Percentiles rank a stretch among this genome's conserved stretches.
Evolutionary conservation across 2,113 vertebrate species (phyloP).

Genomic region (Guaruba guarouba): DNA sequence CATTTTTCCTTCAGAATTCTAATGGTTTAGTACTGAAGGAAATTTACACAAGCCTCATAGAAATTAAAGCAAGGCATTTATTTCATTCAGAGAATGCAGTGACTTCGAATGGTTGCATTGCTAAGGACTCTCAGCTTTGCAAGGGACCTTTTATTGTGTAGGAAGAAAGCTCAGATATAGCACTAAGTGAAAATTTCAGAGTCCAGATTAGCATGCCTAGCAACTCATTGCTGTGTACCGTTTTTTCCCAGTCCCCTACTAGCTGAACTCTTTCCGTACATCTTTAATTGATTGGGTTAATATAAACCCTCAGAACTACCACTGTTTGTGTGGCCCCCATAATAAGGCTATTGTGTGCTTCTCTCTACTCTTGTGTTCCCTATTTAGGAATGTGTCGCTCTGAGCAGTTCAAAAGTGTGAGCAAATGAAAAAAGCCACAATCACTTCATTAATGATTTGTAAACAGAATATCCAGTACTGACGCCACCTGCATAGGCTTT

Average conservation of each 20-base stretch:
- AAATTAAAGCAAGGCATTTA: slow-evolving; percentile 76
- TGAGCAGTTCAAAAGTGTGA: slow-evolving; percentile 72
- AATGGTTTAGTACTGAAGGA: slow-evolving; percentile 62
- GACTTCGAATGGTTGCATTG: slow-evolving; percentile 68
- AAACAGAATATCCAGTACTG: slow-evolving; percentile 68
- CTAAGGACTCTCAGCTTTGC: slow-evolving; percentile 69
- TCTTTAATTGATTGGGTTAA: slow-evolving; percentile 79
- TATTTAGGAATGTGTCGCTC: slow-evolving; percentile 71
- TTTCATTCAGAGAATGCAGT: slow-evolving; percentile 76
- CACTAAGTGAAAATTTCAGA: slow-evolving; percentile 59
- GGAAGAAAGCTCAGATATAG: slow-evolving; percentile 72
- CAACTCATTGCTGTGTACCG: slow-evolving; percentile 69
- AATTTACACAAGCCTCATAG: slow-evolving; percentile 70
- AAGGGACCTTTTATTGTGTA: slow-evolving; percentile 78
- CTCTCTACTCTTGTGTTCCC: slow-evolving; percentile 64
- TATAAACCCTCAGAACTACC: slow-evolving; percentile 70
- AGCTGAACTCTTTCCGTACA: slow-evolving; percentile 61
- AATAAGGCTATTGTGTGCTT: slow-evolving; percentile 71
- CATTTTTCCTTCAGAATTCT: slow-evolving; percentile 70
- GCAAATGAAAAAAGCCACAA: slow-evolving; percentile 70
- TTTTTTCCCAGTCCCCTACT: slow-evolving; percentile 69
- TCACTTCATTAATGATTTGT: slow-evolving; percentile 79
- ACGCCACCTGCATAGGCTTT: slow-evolving; percentile 65
- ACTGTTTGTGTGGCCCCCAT: slow-evolving; percentile 71
- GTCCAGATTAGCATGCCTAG: slow-evolving; percentile 70